Conservation (phyloP, 2,113 vertebrate species). For the Pteruthius melanotis region DNA sequence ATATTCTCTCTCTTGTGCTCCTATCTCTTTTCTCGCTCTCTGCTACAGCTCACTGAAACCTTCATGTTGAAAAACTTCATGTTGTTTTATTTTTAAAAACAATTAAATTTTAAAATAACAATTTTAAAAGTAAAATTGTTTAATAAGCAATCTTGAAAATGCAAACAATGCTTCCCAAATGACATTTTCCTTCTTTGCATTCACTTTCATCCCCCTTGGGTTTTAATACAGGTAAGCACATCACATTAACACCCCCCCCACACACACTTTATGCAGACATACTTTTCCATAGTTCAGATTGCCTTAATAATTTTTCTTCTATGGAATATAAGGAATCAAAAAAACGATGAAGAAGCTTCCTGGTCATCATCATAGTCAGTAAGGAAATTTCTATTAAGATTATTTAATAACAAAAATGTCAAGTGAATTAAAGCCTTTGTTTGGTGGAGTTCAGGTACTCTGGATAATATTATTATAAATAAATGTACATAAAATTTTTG, state of each 20-base stretch:
- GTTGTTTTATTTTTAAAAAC: too few species aligned
- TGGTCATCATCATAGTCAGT: not conserved
- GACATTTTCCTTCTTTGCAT: not conserved
- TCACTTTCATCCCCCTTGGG: not conserved
- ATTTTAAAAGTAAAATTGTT: too few species aligned
- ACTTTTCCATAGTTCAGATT: not conserved
- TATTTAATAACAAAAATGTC: not conserved
- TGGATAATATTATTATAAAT: not conserved
- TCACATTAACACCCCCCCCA: rapidly evolving
- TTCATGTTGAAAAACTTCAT: too few species aligned
- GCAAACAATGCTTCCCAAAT: not conserved
- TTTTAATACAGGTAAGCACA: not conserved
- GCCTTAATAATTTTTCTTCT: not conserved
- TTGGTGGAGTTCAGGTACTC: not conserved
- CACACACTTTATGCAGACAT: not conserved
- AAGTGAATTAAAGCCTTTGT: not conserved
- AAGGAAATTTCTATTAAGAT: not conserved
- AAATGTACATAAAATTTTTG: not conserved
- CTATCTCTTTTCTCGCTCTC: not conserved
- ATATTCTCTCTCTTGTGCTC: not conserved
- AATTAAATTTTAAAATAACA: too few species aligned
- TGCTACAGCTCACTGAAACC: constrained; percentile 8
- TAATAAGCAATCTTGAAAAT: constrained; percentile 11
- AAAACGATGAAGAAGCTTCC: not conserved
- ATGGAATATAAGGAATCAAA: not conserved